A percentile compares a stretch with the other conserved stretches of the same genome.
These are phyloP conservation scores for Montipora sp. DNA, from an alignment of 64 coral and sea anemone species.

Conservation along the genomic window DNA sequence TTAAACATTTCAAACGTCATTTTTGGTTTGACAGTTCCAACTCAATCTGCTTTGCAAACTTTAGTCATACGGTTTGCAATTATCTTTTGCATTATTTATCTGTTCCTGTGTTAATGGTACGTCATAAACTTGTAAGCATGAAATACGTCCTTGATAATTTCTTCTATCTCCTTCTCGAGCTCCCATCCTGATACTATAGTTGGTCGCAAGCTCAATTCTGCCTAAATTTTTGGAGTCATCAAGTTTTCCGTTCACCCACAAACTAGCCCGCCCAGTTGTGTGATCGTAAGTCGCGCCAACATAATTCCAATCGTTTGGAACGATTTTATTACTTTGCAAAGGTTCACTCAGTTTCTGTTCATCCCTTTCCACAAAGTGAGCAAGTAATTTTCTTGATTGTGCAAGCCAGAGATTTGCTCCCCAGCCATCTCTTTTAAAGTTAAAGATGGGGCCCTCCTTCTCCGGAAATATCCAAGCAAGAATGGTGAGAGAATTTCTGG, in stretches of 20 bases:
- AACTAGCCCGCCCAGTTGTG: slow-evolving; percentile 25
- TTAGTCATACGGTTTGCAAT: slow-evolving; percentile 23
- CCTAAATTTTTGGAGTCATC: slow-evolving; percentile 29
- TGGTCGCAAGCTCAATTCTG: slow-evolving; percentile 19
- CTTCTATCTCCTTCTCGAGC: slow-evolving; percentile 22
- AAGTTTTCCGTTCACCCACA: slow-evolving; percentile 50
- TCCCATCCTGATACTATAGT: slow-evolving; percentile 37
- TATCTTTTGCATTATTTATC: slow-evolving; percentile 34
- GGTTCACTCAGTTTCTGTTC: neutral
- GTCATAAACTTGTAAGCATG: slow-evolving; percentile 41
- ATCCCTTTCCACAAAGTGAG: neutral
- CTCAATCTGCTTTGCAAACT: neutral
- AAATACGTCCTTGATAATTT: slow-evolving; percentile 35
- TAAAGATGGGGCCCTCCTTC: slow-evolving; percentile 41
- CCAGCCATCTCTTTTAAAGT: slow-evolving; percentile 29
- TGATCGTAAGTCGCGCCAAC: slow-evolving; percentile 46
- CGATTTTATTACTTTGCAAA: slow-evolving; percentile 29
- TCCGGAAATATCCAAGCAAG: slow-evolving; percentile 52
- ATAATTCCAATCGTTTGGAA: slow-evolving; percentile 50
- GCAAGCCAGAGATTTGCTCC: slow-evolving; percentile 49
- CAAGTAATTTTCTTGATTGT: slow-evolving; percentile 4
- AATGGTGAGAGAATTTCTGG: slow-evolving; percentile 34
- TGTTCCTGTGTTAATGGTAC: slow-evolving; percentile 6
- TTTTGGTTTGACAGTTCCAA: neutral
- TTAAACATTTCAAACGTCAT: neutral